These are phyloP conservation scores for Engystomops pustulosus DNA, from an alignment of 2,113 vertebrate species.

Conservation along the genomic window DNA sequence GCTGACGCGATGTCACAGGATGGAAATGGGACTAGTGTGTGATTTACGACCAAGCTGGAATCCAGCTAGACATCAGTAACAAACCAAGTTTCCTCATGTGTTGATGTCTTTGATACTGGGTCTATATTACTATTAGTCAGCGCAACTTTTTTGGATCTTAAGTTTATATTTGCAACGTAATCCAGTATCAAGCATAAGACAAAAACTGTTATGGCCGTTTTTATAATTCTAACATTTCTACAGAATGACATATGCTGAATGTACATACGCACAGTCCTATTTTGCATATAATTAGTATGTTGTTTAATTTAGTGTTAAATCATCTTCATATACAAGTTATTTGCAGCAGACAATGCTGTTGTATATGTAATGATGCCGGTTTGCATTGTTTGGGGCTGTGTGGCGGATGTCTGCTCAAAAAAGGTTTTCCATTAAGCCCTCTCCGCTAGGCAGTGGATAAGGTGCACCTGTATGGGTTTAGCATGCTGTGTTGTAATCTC, in stretches of 20 bases:
- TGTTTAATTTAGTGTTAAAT: too few species aligned
- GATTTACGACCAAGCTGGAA: conserved; percentile 71
- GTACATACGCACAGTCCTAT: too few species aligned
- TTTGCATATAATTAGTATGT: too few species aligned
- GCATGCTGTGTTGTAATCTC: conserved; percentile 50
- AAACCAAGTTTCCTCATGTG: neutral
- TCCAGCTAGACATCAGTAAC: neutral
- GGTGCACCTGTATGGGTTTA: conserved; percentile 55
- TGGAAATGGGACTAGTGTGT: conserved; percentile 69
- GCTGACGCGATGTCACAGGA: conserved; percentile 67
- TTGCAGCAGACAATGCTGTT: too few species aligned
- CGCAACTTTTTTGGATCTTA: neutral
- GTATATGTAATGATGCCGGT: too few species aligned
- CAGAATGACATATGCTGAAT: too few species aligned
- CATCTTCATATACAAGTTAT: too few species aligned
- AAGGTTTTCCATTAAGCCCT: neutral
- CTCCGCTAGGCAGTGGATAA: conserved; percentile 10
- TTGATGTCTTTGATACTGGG: neutral
- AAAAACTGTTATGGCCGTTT: too few species aligned
- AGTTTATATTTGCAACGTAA: too few species aligned
- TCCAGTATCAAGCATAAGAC: too few species aligned
- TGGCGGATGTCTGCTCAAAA: neutral
- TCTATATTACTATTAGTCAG: neutral
- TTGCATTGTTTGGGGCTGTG: neutral
- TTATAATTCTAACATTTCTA: too few species aligned